Conservation (phyloP, 2,888 invertebrate genomes). For the Chrysotoxum bicinctum region DNA sequence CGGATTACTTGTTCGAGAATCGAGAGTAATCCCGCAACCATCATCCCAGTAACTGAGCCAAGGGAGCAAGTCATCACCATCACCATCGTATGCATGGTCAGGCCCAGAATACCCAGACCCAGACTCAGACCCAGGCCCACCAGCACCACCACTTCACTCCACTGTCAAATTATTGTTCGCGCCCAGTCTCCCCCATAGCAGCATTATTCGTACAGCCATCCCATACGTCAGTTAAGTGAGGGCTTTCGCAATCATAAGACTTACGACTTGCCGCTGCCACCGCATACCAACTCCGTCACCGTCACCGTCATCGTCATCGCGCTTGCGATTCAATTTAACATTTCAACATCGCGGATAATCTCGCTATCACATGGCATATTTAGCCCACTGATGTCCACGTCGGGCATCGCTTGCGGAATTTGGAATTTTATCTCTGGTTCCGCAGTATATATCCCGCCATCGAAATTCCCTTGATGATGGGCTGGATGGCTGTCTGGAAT, state of each 20-base stretch:
- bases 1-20: conserved; percentile 69
- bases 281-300: conserved; percentile 6
- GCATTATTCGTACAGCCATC: not conserved
- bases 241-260: conserved; percentile 34
- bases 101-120: conserved; percentile 5
- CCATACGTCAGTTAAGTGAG: conserved; percentile 10
- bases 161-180: conserved; percentile 44
- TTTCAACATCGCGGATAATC: conserved; percentile 73
- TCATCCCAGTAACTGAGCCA: conserved; percentile 26
- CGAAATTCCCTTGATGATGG: conserved; percentile 30
- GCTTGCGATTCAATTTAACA: conserved; percentile 68
- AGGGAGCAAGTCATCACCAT: conserved; percentile 59
- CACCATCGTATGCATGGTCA: conserved; percentile 52
- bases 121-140: conserved; percentile 33
- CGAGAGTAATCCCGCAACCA: conserved; percentile 58
- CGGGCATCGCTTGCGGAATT: conserved; percentile 50
- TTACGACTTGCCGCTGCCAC: conserved; percentile 41
- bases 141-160: conserved; percentile 33
- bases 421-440: conserved; percentile 62
- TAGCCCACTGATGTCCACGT: conserved; percentile 71
- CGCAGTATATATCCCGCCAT: conserved; percentile 21
- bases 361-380: conserved; percentile 73
- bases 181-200: conserved; percentile 32
- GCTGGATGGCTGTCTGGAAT: conserved; percentile 68
- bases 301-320: conserved; percentile 10